Percentiles rank a stretch among this genome's conserved stretches.
These are phyloP conservation scores for Polydrusus pterygomalis DNA, from an alignment of 2,888 invertebrate genomes.

Conservation along the genomic window DNA sequence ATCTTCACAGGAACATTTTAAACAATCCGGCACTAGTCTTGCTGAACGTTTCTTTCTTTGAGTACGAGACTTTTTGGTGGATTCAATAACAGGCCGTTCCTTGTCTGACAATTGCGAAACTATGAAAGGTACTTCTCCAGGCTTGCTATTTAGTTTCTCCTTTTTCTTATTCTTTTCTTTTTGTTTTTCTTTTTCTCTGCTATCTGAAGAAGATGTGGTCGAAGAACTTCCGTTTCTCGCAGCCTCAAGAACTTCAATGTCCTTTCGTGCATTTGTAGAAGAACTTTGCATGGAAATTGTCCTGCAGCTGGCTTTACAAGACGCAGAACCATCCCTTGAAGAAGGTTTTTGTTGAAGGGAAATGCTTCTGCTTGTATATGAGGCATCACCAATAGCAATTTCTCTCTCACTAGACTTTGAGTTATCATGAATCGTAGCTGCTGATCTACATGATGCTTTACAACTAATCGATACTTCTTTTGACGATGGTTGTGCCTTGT, in stretches of 20 bases:
- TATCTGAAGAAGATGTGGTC: slow-evolving; percentile 33
- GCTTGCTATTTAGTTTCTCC: slow-evolving; percentile 36
- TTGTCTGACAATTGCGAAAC: slow-evolving; percentile 58
- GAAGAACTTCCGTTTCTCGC: slow-evolving; percentile 26
- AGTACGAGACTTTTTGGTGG: slow-evolving; percentile 41
- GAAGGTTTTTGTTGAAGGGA: slow-evolving; percentile 42
- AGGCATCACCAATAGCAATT: slow-evolving; percentile 28
- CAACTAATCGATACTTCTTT: slow-evolving; percentile 44
- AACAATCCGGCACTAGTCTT: slow-evolving; percentile 41
- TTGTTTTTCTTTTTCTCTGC: slow-evolving; percentile 26
- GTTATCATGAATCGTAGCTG: slow-evolving; percentile 32
- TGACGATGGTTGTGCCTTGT: slow-evolving; percentile 29
- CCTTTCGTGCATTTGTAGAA: slow-evolving; percentile 15
- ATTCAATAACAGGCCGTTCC: slow-evolving; percentile 32
- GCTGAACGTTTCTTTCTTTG: slow-evolving; percentile 55
- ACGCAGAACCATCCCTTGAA: slow-evolving; percentile 49
- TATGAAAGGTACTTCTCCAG: slow-evolving; percentile 59
- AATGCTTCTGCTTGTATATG: slow-evolving; percentile 11
- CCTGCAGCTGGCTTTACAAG: slow-evolving; percentile 48
- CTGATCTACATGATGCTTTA: slow-evolving; percentile 49
- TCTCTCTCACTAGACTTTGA: slow-evolving; percentile 18
- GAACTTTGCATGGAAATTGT: slow-evolving; percentile 47
- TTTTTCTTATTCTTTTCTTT: slow-evolving; percentile 35
- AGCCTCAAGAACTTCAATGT: slow-evolving; percentile 35
- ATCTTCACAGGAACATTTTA: slow-evolving; percentile 58